Evolutionary conservation across 2,888 invertebrate species (phyloP).

Genomic region (Xanthia togata): DNA sequence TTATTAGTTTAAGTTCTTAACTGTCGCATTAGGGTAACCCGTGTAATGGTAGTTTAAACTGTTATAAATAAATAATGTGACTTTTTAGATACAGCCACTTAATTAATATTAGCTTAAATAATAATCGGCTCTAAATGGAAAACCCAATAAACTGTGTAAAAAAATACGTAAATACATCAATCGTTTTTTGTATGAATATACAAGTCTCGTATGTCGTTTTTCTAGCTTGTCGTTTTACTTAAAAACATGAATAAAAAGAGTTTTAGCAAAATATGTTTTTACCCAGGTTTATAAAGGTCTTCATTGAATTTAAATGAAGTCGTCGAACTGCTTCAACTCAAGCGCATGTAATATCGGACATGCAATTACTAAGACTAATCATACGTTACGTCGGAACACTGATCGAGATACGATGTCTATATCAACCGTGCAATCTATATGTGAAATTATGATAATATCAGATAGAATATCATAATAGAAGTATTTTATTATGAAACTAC

Average conservation of each 20-base stretch:
- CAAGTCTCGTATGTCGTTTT: neutral
- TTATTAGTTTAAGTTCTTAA: too few relatives aligned
- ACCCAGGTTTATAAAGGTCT: constrained; percentile 11
- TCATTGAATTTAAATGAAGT: constrained; percentile 36
- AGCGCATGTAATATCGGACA: constrained; percentile 5
- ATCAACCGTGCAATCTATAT: constrained; percentile 27
- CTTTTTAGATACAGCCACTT: neutral
- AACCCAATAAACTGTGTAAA: neutral
- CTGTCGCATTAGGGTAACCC: too few relatives aligned
- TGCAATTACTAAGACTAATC: constrained; percentile 39
- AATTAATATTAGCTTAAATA: neutral
- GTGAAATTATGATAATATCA: constrained; percentile 41
- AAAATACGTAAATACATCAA: neutral
- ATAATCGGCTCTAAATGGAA: neutral
- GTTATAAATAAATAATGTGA: too few relatives aligned
- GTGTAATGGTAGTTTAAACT: too few relatives aligned
- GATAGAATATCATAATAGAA: constrained; percentile 36
- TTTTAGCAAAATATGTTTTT: neutral
- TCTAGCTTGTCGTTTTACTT: neutral
- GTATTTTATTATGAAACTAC: constrained; percentile 18
- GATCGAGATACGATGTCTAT: constrained; percentile 33
- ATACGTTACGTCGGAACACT: constrained; percentile 22
- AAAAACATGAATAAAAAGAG: constrained; percentile 4
- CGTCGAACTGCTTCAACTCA: constrained; percentile 24
- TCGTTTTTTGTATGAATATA: neutral